Base-by-base conservation (phyloP, 2,888 invertebrate genomes). In the Dryobotodes eremita region DNA sequence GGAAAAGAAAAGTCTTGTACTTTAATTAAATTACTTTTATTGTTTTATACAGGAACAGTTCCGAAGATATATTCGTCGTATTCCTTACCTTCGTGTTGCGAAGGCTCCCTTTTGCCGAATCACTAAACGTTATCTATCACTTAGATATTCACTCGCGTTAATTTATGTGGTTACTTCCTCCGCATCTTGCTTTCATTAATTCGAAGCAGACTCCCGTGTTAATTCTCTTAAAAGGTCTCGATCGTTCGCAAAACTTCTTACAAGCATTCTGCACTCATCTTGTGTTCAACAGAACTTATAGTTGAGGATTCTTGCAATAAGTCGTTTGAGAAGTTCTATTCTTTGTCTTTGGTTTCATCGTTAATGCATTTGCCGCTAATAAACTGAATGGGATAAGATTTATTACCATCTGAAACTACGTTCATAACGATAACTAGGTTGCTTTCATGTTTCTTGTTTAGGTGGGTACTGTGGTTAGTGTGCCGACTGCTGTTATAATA, bases 191-290 rank as follows among this genome's bases (percentile, higher is more conserved):
- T 82, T 88, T 87, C 92, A 92, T 93, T 93, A 92, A 93, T 92
- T 91, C 91, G 82, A 88, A 91, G 91, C 91, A 88, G 87, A 92
- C 90, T 89, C 90, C 86, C 83, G 90, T 90, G 89, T 90, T 93
- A 92, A 92, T 94, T 93, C 90, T 88, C 90, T 90, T 93, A 93
- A 93, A 93, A 93, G 92, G 90, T 91, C 90, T 87, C 87, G 89
- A 89, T 90, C 83, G 84, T 80, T 80, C 76, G 75, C 71, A 77
- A 84, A 91, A 91, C 87, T 92, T 90, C 88, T 80, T 80, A 83
- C 83, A 88, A 88, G 85, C 86, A 87, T 90, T 89, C 88, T 82
- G 85, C 87, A 84, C 81, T 89, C 84, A 84, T 89, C 88, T 86
- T 74, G 81, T 80, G 83, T 87, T 88, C 85, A 64, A 77, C 73